Conservation (phyloP, 2,113 vertebrate genomes). For the Paralichthys olivaceus region DNA sequence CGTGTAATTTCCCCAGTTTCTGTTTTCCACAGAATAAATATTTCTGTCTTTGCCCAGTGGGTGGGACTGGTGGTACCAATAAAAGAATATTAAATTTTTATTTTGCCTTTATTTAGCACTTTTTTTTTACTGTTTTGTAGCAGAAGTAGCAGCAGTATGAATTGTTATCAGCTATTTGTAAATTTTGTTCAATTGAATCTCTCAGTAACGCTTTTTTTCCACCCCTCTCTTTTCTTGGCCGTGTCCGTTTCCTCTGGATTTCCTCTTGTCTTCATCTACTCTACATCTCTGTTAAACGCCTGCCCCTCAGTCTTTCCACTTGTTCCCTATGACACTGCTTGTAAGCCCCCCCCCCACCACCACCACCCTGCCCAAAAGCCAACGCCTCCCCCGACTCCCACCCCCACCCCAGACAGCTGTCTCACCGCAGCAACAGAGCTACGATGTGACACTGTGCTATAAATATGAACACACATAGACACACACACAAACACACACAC, state of each 20-base stretch:
- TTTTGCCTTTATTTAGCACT: slow-evolving; percentile 29
- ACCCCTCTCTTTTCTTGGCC: background rate
- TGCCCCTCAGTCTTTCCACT: slow-evolving; percentile 56
- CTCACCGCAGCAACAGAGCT: slow-evolving; percentile 72
- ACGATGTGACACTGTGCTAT: slow-evolving; percentile 72
- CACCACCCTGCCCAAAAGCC: slow-evolving; percentile 28
- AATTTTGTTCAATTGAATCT: slow-evolving; percentile 11
- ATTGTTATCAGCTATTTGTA: slow-evolving; percentile 20
- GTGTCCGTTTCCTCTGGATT: slow-evolving; percentile 29
- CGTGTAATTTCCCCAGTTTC: slow-evolving; percentile 68
- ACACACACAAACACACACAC: slow-evolving; percentile 29
- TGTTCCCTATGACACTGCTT: slow-evolving; percentile 63
- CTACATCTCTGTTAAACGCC: slow-evolving; percentile 47
- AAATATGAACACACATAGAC: slow-evolving; percentile 70
- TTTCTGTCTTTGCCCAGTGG: slow-evolving; percentile 60
- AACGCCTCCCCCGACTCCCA: slow-evolving; percentile 36
- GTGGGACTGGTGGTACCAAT: slow-evolving; percentile 29
- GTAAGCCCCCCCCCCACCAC: slow-evolving; percentile 14
- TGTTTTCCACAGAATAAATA: slow-evolving; percentile 66
- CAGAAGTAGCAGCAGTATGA: slow-evolving; percentile 7
- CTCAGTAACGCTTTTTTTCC: slow-evolving; percentile 25
- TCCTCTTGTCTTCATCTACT: slow-evolving; percentile 32
- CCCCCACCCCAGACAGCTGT: slow-evolving; percentile 73
- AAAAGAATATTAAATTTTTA: slow-evolving; percentile 40
- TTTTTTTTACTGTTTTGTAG: slow-evolving; percentile 21